These are phyloP conservation scores for Chaunax sp. DNA, from an alignment of 2,797 vertebrate genomes.

Conservation along the genomic window DNA sequence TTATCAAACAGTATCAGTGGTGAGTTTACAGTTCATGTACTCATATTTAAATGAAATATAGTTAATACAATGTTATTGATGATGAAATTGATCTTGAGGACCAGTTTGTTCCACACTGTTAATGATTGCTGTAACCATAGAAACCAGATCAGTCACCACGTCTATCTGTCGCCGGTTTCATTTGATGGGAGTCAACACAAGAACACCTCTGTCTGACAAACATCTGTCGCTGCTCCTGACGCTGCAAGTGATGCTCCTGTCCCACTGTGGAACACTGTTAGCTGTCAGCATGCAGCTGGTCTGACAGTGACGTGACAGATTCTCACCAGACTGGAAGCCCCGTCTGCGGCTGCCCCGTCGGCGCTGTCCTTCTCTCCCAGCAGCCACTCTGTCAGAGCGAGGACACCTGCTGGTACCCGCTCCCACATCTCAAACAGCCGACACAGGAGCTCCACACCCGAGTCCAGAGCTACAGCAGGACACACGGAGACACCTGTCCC, in stretches of 20 bases:
- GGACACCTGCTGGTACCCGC: slow-evolving; percentile 75
- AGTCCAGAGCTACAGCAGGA: slow-evolving; percentile 88
- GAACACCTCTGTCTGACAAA: too few species aligned
- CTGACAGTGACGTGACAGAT: not conserved
- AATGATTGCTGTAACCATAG: too few species aligned
- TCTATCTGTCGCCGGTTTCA: not conserved
- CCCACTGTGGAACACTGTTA: not conserved
- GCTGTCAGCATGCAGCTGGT: not conserved
- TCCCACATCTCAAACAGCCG: slow-evolving; percentile 86
- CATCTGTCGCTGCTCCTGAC: too few species aligned
- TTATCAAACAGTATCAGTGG: too few species aligned
- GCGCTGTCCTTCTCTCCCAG: slow-evolving; percentile 79
- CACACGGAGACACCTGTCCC: slow-evolving; percentile 82
- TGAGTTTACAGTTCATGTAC: too few species aligned
- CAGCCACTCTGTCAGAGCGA: slow-evolving; percentile 87
- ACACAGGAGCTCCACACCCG: slow-evolving; percentile 86
- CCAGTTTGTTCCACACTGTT: too few species aligned
- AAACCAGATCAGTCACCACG: not conserved
- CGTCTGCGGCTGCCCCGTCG: slow-evolving; percentile 33
- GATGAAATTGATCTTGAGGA: too few species aligned
- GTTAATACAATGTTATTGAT: too few species aligned
- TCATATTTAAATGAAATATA: not conserved
- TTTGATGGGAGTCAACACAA: too few species aligned
- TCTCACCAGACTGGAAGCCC: slow-evolving; percentile 71
- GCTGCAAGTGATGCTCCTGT: too few species aligned